Conservation (phyloP, 2,888 invertebrate genomes). For the Tetramorium bicarinatum region DNA sequence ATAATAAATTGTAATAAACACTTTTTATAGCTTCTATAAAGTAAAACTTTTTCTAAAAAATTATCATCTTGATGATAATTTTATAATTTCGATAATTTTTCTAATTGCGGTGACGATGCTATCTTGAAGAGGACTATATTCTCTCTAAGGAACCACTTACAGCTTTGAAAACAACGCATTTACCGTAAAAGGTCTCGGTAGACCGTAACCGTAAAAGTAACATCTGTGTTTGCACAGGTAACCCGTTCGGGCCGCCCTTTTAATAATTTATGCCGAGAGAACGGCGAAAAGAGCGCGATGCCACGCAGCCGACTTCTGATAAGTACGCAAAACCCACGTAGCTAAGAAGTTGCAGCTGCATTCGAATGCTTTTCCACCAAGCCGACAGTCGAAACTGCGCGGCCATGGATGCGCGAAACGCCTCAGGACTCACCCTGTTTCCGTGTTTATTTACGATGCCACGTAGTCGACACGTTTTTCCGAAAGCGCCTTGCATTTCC, state of each 20-base stretch:
- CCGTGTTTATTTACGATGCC: constrained; percentile 68
- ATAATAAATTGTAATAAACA: neutral
- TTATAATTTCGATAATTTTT: neutral
- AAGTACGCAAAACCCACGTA: constrained; percentile 44
- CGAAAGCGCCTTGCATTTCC: constrained; percentile 47
- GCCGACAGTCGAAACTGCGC: constrained; percentile 33
- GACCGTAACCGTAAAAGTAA: constrained; percentile 32
- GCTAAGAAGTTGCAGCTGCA: constrained; percentile 32
- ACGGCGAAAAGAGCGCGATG: neutral
- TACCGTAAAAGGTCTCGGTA: constrained; percentile 32
- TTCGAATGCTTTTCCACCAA: constrained; percentile 9
- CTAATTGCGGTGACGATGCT: neutral
- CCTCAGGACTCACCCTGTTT: constrained; percentile 48
- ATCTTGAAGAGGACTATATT: neutral
- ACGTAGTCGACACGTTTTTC: constrained; percentile 65
- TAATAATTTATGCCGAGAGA: constrained; percentile 73
- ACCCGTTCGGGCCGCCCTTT: constrained; percentile 47
- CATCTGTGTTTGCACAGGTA: constrained; percentile 23
- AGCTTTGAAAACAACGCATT: constrained; percentile 19
- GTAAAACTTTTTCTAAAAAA: neutral
- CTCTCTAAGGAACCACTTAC: neutral
- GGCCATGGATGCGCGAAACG: constrained; percentile 38
- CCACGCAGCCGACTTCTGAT: constrained; percentile 62
- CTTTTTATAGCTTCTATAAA: neutral
- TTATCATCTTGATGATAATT: neutral